phyloP scores from a whole-genome alignment of 2,113 vertebrate genomes.

The Gavia stellata region DNA sequence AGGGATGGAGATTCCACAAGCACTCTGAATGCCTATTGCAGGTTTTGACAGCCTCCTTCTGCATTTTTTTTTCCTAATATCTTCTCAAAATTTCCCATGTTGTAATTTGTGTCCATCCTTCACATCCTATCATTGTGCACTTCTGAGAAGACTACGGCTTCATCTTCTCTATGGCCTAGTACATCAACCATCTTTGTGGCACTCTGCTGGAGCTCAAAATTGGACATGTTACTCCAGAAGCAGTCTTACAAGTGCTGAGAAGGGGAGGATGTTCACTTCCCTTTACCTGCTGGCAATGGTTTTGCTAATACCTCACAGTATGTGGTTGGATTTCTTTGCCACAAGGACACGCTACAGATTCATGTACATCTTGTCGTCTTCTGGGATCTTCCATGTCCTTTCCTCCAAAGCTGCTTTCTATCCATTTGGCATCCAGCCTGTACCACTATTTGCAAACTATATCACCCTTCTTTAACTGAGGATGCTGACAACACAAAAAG shows the following conservation, averaged over 20 bases:
- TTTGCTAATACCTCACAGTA: neutral
- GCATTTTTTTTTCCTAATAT: neutral
- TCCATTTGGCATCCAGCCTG: neutral
- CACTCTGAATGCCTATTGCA: neutral
- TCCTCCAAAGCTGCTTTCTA: neutral
- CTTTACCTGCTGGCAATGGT: neutral
- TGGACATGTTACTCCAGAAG: neutral
- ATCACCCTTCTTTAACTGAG: neutral
- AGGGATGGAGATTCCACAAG: neutral
- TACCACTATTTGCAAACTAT: neutral
- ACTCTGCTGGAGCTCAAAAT: neutral
- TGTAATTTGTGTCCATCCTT: neutral
- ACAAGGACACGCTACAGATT: neutral
- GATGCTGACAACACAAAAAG: neutral
- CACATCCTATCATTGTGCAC: neutral
- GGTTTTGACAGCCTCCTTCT: neutral
- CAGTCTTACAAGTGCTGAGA: neutral
- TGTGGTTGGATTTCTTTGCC: neutral
- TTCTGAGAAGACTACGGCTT: neutral
- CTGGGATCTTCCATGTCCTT: neutral
- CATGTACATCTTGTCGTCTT: neutral
- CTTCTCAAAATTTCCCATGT: neutral
- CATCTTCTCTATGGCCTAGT: neutral
- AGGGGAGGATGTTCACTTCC: fast-evolving
- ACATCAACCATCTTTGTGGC: neutral